A percentile compares a stretch with the other conserved stretches of the same genome.
Conservation (phyloP, 2,113 vertebrate species). For the Protobothrops mucrosquamatus region DNA sequence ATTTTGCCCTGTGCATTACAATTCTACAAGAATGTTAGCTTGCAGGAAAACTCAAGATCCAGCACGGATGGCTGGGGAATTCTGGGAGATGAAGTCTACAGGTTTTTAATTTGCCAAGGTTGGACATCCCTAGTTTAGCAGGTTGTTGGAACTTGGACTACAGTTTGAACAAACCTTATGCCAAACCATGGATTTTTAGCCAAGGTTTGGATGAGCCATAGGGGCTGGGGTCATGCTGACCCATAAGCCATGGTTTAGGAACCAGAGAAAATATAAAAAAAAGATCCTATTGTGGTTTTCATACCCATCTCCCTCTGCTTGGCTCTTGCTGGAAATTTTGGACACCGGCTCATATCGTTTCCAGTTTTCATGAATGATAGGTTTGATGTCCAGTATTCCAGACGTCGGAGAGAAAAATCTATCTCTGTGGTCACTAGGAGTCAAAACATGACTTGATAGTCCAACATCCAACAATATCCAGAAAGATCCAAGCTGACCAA, state of each 20-base stretch:
- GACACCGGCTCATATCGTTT: neutral
- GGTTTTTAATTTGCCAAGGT: neutral
- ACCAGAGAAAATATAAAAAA: neutral
- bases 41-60: neutral
- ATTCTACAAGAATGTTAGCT: neutral
- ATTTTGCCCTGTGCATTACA: neutral
- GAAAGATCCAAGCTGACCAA: neutral
- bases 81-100: neutral
- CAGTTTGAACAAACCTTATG: neutral
- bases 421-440: neutral
- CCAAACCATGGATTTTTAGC: neutral
- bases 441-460: neutral
- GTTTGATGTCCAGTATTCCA: neutral
- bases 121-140: neutral
- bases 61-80: neutral
- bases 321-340: neutral
- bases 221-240: neutral
- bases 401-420: neutral
- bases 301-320: neutral
- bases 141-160: neutral
- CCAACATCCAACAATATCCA: neutral
- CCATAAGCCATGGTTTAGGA: neutral
- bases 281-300: neutral
- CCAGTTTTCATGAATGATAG: neutral
- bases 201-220: too few relatives aligned